These are phyloP conservation scores for Zygogramma bicolorata DNA, from an alignment of 2,888 invertebrate species.

Conservation along the genomic window DNA sequence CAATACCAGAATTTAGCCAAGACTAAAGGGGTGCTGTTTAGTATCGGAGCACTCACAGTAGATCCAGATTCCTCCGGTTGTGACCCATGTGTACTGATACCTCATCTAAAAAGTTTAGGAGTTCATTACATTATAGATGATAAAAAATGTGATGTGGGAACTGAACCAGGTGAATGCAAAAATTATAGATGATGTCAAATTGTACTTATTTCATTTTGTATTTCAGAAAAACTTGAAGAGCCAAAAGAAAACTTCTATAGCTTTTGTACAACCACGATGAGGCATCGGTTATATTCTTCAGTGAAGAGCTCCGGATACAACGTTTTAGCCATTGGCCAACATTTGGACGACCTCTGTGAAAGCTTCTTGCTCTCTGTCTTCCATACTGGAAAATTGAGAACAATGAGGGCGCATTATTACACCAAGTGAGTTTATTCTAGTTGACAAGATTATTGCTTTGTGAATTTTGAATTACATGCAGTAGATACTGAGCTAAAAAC, in stretches of 20 bases:
- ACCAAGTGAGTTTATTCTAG: slow-evolving; percentile 71
- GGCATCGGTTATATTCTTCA: slow-evolving; percentile 81
- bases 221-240: slow-evolving; percentile 69
- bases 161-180: slow-evolving; percentile 50
- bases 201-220: too few species aligned
- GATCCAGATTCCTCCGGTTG: slow-evolving; percentile 74
- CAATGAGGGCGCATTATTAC: slow-evolving; percentile 85
- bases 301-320: slow-evolving; percentile 85
- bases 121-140: slow-evolving; percentile 83
- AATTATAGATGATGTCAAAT: not conserved
- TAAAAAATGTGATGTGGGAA: slow-evolving; percentile 54
- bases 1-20: slow-evolving; percentile 86
- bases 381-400: slow-evolving; percentile 82
- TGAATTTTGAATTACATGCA: too few species aligned
- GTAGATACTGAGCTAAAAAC: not conserved
- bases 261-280: slow-evolving; percentile 79
- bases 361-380: slow-evolving; percentile 86
- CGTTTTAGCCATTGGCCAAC: slow-evolving; percentile 89
- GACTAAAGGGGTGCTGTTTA: slow-evolving; percentile 81
- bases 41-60: slow-evolving; percentile 80
- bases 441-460: too few species aligned
- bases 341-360: slow-evolving; percentile 86
- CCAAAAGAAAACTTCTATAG: slow-evolving; percentile 69
- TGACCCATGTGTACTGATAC: slow-evolving; percentile 74
- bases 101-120: slow-evolving; percentile 79